Percentiles rank a stretch among this genome's conserved stretches.
Conservation (phyloP, 2,797 vertebrate genomes). For the Oophaga sylvatica region DNA sequence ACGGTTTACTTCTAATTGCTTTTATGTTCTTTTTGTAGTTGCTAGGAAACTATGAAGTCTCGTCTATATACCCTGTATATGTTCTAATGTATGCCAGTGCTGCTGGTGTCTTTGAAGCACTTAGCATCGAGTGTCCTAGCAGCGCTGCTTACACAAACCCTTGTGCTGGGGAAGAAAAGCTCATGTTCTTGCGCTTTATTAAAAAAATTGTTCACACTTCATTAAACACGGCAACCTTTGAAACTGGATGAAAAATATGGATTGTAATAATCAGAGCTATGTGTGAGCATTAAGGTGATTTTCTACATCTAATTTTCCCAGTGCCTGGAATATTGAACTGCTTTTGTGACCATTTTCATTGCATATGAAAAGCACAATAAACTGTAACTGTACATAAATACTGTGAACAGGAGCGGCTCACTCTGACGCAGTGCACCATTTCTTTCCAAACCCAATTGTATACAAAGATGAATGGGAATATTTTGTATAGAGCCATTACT, state of each 20-base stretch:
- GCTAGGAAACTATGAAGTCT: neutral
- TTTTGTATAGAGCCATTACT: neutral
- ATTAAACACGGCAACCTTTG: slow-evolving; percentile 57
- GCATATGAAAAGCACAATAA: slow-evolving; percentile 27
- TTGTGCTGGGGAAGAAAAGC: slow-evolving; percentile 8
- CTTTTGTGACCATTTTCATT: slow-evolving; percentile 45
- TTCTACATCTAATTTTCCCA: slow-evolving; percentile 52
- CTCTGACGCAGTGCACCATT: slow-evolving; percentile 51
- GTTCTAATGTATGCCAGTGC: neutral
- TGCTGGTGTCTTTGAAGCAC: neutral
- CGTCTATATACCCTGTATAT: neutral
- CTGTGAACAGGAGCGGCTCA: slow-evolving; percentile 16
- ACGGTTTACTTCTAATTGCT: neutral
- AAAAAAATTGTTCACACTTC: slow-evolving; percentile 46
- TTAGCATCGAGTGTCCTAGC: slow-evolving; percentile 26
- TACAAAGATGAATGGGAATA: neutral
- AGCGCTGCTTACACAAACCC: slow-evolving; percentile 41
- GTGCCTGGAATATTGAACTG: slow-evolving; percentile 34
- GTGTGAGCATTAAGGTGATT: slow-evolving; percentile 58
- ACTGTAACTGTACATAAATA: slow-evolving; percentile 38
- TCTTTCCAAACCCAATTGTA: neutral
- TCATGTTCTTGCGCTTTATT: slow-evolving; percentile 43
- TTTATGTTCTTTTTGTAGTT: neutral
- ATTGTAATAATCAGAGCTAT: slow-evolving; percentile 57
- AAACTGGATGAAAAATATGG: slow-evolving; percentile 58